A percentile compares a stretch with the other conserved stretches of the same genome.
Conservation (phyloP, 2,888 invertebrate species). For the Ganaspis brasiliensis region DNA sequence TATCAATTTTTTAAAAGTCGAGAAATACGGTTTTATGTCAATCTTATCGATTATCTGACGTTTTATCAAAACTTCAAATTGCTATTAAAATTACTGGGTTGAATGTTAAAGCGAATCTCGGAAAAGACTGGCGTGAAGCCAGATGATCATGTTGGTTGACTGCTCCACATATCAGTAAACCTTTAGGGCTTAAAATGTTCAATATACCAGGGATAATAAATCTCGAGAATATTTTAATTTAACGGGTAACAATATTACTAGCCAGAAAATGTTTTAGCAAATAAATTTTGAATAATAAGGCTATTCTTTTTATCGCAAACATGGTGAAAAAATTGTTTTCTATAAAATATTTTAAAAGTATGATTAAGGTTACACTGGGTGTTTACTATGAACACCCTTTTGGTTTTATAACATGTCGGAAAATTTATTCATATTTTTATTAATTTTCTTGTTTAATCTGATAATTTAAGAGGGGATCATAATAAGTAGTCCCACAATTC, state of each 20-base stretch:
- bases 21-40: slow-evolving; percentile 1
- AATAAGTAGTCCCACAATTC: too few relatives aligned
- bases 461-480: too few relatives aligned
- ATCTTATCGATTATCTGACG: background rate
- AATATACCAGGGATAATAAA: slow-evolving; percentile 11
- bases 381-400: too few relatives aligned
- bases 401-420: too few relatives aligned
- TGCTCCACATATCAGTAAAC: slow-evolving; percentile 39
- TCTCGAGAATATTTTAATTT: slow-evolving; percentile 10
- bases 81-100: slow-evolving; percentile 7
- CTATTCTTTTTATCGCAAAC: too few relatives aligned
- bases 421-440: too few relatives aligned
- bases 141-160: slow-evolving; percentile 32
- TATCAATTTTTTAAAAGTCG: background rate
- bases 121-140: slow-evolving; percentile 29
- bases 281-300: too few relatives aligned
- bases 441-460: too few relatives aligned
- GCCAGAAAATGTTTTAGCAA: background rate
- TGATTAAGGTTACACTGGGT: too few relatives aligned
- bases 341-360: too few relatives aligned
- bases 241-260: background rate
- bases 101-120: slow-evolving; percentile 28
- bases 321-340: too few relatives aligned
- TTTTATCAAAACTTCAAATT: slow-evolving; percentile 11
- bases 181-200: slow-evolving; percentile 43